Percentiles rank a stretch among this genome's conserved stretches.
Evolutionary conservation across 2,797 vertebrate species (phyloP).

Genomic region (Onychomys leucogaster): DNA sequence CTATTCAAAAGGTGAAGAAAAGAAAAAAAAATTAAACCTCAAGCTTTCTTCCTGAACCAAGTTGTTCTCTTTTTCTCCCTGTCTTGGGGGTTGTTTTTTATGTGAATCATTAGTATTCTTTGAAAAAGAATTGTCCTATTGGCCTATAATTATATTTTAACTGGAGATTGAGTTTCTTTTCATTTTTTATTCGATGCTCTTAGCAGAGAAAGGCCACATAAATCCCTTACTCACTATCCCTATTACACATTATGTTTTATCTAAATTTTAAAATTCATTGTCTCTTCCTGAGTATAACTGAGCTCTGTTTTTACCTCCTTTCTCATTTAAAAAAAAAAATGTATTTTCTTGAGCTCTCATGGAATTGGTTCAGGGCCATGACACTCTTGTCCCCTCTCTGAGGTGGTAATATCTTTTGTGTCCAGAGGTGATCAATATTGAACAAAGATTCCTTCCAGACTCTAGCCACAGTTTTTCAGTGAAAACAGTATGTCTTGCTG

Average conservation of each 20-base stretch:
- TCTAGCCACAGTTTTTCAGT: slow-evolving; percentile 31
- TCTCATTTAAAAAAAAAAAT: slow-evolving; percentile 26
- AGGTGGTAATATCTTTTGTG: slow-evolving; percentile 50
- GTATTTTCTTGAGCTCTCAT: slow-evolving; percentile 46
- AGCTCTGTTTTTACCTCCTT: slow-evolving; percentile 36
- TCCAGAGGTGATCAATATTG: slow-evolving; percentile 27
- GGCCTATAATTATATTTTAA: slow-evolving; percentile 65
- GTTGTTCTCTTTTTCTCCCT: slow-evolving; percentile 6
- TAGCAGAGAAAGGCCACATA: slow-evolving; percentile 35
- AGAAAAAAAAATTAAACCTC: slow-evolving; percentile 43
- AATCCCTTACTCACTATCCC: slow-evolving; percentile 24
- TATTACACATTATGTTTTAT: slow-evolving; percentile 46
- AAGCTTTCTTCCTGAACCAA: slow-evolving; percentile 13
- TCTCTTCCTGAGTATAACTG: slow-evolving; percentile 43
- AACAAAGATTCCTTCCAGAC: slow-evolving; percentile 38
- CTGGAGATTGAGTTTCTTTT: slow-evolving; percentile 17
- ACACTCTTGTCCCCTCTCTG: neutral
- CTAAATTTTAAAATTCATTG: slow-evolving; percentile 58
- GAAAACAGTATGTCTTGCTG: neutral
- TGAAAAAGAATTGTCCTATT: slow-evolving; percentile 67
- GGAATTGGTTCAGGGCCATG: slow-evolving; percentile 24
- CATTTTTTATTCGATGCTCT: slow-evolving; percentile 52
- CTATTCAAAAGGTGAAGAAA: slow-evolving; percentile 14
- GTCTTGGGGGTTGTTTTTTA: slow-evolving; percentile 37
- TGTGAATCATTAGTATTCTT: slow-evolving; percentile 51